A percentile compares a stretch with the other conserved stretches of the same genome.
phyloP scores from a whole-genome alignment of 2,888 invertebrate species.

The Aleiodes alternator region DNA sequence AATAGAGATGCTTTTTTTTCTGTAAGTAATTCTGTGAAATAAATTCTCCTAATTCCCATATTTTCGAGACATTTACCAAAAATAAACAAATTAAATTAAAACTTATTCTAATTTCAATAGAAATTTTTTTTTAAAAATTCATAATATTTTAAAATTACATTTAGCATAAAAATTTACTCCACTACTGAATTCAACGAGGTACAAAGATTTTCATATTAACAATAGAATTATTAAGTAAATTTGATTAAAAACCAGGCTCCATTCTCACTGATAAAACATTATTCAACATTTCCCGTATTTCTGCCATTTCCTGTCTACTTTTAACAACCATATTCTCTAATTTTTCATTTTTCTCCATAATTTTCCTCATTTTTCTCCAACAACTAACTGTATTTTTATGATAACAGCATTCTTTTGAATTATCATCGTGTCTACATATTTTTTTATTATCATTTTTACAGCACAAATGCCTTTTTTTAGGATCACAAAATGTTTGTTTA shows the following conservation, averaged over 20 bases:
- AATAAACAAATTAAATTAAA: no score
- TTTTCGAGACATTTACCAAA: no score
- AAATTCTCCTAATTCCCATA: no score
- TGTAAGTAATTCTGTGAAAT: no score
- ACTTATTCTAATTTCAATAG: no score
- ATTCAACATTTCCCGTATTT: conserved; percentile 66
- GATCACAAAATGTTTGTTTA: conserved; percentile 38
- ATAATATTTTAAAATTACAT: no score
- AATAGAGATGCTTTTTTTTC: no score
- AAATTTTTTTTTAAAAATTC: no score
- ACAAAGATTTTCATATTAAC: no score
- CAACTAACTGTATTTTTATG: conserved; percentile 58
- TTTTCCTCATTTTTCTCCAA: conserved; percentile 64
- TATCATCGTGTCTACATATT: conserved; percentile 53
- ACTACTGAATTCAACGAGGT: no score
- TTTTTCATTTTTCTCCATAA: conserved; percentile 65
- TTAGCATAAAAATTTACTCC: no score
- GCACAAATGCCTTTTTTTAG: conserved; percentile 49
- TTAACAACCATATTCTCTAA: conserved; percentile 63
- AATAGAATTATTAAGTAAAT: no score
- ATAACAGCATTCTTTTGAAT: conserved; percentile 58
- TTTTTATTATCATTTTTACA: conserved; percentile 53
- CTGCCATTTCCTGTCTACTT: conserved; percentile 65
- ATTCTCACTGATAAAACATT: conserved; percentile 67
- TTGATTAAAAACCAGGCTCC: conserved; percentile 69